Evolutionary conservation across 2,797 vertebrate species (phyloP).

Genomic region (Lacerta viridis): DNA sequence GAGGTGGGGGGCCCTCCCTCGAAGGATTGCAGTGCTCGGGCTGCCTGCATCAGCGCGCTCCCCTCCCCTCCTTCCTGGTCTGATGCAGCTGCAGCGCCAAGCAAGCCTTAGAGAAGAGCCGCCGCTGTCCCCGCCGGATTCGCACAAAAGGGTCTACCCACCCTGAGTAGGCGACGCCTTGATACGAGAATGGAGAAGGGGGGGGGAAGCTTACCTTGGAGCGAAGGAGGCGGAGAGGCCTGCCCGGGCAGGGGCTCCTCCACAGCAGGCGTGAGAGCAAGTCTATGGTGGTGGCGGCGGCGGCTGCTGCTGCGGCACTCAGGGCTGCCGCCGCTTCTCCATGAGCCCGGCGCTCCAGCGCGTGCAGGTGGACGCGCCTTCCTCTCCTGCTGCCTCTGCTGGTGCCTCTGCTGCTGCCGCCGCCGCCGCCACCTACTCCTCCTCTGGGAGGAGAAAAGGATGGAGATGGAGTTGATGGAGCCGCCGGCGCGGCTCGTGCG

Average conservation of each 20-base stretch:
- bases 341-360: slow-evolving; percentile 85
- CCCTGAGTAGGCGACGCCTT: not conserved
- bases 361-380: slow-evolving; percentile 92
- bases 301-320: slow-evolving; percentile 40
- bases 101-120: not conserved
- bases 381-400: slow-evolving; percentile 67
- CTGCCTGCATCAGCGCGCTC: not conserved
- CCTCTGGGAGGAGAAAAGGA: slow-evolving; percentile 35
- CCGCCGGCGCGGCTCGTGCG: not conserved
- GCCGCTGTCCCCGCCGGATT: not conserved
- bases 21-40: not conserved
- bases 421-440: slow-evolving; percentile 44
- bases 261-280: slow-evolving; percentile 40
- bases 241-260: not conserved
- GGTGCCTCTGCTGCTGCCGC: not conserved
- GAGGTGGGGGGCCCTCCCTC: too few relatives aligned
- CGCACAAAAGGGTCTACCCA: slow-evolving; percentile 6
- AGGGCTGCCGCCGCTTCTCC: slow-evolving; percentile 73
- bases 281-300: slow-evolving; percentile 14
- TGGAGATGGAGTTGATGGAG: not conserved
- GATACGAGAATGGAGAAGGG: not conserved
- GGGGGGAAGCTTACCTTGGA: not conserved
- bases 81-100: not conserved
- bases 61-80: not conserved
- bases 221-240: not conserved